Base-by-base conservation (phyloP, 1,140 invertebrate genomes). In the Penaeus indicus region DNA sequence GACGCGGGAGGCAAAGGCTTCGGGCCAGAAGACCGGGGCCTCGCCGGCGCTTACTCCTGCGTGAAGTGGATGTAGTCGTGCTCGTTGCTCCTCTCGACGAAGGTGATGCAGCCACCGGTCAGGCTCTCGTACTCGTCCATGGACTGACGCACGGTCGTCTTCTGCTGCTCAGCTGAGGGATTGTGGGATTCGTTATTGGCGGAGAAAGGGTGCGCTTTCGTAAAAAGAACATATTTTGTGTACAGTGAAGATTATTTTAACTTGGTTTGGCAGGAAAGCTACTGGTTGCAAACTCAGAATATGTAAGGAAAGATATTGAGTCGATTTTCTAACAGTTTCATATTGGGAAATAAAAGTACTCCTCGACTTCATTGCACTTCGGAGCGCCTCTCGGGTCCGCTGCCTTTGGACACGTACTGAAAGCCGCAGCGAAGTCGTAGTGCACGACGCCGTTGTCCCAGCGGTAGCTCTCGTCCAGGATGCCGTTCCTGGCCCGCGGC, bases 401-500 rank as follows among this genome's bases (percentile, higher is more conserved):
- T 27, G 69, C n/a, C 8, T 72, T 19, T 25, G 11, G 19, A 61
- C 16, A 90, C 92, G 91, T 88, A 92, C 92, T 90, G 32, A 92
- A 89, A 32, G 63, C 54, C 8, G 85, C 60, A 38, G 82, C 90
- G 82, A 92, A 91, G 38, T 80, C 78, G 78, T 92, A 92, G n/a
- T 91, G 90, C 5, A 92, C 91, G 10, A 90, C 85, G 1, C 92
- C 92, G 32, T 91, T 87, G 47, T 89, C 84, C 92, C 92, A 92
- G 27, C 89, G 78, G 77, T 87, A 90, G 21, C 22, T 77, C 63
- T 89, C 82, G 63, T 90, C 77, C 61, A 90, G 69, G n/a, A 88
- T 80, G 47, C 90, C 90, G 75, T 89, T 91, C 67, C 64, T 91
- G 27, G 19, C 63, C 67, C 54, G n/a, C 1, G 27, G 69, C n/a